phyloP scores from a whole-genome alignment of 2,888 invertebrate genomes.

The Odiellus spinosus region DNA sequence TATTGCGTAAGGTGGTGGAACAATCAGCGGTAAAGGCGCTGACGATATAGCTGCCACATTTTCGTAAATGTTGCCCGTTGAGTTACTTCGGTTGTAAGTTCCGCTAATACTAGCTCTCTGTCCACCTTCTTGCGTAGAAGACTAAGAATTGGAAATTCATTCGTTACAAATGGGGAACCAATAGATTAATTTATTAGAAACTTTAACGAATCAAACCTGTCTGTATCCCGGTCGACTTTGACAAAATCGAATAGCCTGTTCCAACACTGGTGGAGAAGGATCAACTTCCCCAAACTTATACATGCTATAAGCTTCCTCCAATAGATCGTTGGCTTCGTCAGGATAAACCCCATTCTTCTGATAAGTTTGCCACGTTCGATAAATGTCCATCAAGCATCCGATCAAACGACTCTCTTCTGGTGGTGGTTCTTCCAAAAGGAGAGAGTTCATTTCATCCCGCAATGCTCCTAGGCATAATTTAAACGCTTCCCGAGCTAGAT shows the following conservation, averaged over 20 bases:
- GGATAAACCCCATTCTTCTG: slow-evolving; percentile 13
- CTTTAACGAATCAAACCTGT: too few relatives aligned
- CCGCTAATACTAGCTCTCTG: too few relatives aligned
- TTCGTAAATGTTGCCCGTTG: too few relatives aligned
- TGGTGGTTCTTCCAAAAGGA: slow-evolving; percentile 16
- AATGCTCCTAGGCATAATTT: slow-evolving; percentile 14
- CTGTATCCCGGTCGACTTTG: slow-evolving; percentile 19
- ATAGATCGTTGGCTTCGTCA: slow-evolving; percentile 23
- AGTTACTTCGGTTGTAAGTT: too few relatives aligned
- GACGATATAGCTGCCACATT: too few relatives aligned
- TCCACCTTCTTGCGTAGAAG: too few relatives aligned
- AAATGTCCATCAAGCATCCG: slow-evolving; percentile 17
- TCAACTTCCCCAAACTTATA: slow-evolving; percentile 23
- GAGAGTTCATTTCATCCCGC: slow-evolving; percentile 12
- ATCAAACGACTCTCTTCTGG: slow-evolving; percentile 15
- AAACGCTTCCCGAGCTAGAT: slow-evolving; percentile 60
- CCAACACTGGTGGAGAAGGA: slow-evolving; percentile 21
- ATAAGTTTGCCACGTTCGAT: slow-evolving; percentile 17
- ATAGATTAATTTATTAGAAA: too few relatives aligned
- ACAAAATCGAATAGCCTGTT: slow-evolving; percentile 27
- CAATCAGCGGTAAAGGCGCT: too few relatives aligned
- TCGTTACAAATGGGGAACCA: too few relatives aligned
- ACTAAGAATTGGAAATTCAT: too few relatives aligned
- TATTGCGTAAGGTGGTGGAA: too few relatives aligned
- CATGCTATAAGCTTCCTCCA: slow-evolving; percentile 24